phyloP scores from a whole-genome alignment of 1,140 invertebrate genomes.

The Danaus melanippus region DNA sequence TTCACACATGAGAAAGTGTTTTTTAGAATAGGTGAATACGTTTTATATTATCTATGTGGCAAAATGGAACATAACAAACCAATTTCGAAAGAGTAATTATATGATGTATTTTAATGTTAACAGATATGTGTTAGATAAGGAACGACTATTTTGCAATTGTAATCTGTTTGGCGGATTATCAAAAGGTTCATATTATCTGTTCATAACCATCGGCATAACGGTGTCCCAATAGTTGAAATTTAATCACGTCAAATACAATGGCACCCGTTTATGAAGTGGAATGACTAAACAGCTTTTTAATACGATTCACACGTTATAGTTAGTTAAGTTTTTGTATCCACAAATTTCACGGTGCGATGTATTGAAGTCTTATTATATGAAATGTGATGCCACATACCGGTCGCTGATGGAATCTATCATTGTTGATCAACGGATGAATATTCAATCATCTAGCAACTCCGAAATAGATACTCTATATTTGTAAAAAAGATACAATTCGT shows the following conservation, averaged over 20 bases:
- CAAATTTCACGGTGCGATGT: slow-evolving; percentile 70
- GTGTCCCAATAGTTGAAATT: slow-evolving; percentile 68
- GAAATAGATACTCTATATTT: slow-evolving; percentile 31
- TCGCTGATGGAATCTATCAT: slow-evolving; percentile 67
- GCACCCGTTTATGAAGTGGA: slow-evolving; percentile 68
- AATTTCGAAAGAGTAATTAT: background rate
- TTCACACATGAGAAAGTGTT: no score
- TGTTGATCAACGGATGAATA: slow-evolving; percentile 69
- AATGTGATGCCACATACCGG: slow-evolving; percentile 68
- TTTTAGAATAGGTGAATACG: no score
- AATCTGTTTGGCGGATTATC: slow-evolving; percentile 63
- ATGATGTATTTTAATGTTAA: background rate
- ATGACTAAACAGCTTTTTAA: slow-evolving; percentile 72
- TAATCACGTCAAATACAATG: slow-evolving; percentile 71
- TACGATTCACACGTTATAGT: slow-evolving; percentile 72
- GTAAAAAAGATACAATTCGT: slow-evolving; percentile 45
- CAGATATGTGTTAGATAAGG: slow-evolving; percentile 37
- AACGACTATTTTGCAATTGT: slow-evolving; percentile 45
- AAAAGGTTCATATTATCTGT: slow-evolving; percentile 48
- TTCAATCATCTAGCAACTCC: slow-evolving; percentile 63
- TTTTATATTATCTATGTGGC: background rate
- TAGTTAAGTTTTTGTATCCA: slow-evolving; percentile 70
- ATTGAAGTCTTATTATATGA: slow-evolving; percentile 71
- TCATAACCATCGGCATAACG: slow-evolving; percentile 55
- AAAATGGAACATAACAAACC: slow-evolving; percentile 1